These are phyloP conservation scores for Gyps fulvus DNA, from an alignment of 2,113 vertebrate species.

Conservation along the genomic window DNA sequence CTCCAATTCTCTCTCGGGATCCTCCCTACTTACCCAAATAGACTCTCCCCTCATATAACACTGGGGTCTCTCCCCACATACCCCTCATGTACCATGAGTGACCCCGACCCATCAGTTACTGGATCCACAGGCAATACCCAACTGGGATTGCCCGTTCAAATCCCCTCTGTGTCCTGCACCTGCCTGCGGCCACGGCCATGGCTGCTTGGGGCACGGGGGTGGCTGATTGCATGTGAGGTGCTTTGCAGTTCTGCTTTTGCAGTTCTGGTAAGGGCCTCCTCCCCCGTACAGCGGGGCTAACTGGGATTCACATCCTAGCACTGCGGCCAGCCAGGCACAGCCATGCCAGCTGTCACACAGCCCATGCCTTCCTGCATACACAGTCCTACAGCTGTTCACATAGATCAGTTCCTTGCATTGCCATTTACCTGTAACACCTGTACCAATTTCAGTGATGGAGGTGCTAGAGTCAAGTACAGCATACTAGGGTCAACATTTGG, in stretches of 20 bases:
- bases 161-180: neutral
- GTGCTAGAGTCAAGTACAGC: neutral
- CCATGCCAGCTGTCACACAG: neutral
- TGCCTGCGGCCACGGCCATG: neutral
- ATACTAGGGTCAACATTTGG: neutral
- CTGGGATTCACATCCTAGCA: neutral
- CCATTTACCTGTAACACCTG: neutral
- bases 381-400: neutral
- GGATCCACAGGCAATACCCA: neutral
- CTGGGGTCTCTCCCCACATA: neutral
- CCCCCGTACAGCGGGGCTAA: neutral
- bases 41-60: neutral
- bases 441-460: neutral
- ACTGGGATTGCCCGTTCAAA: neutral
- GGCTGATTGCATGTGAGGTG: neutral
- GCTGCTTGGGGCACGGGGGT: neutral
- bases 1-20: neutral
- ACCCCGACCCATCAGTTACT: neutral
- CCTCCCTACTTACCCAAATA: neutral
- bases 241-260: neutral
- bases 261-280: neutral
- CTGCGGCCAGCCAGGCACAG: neutral
- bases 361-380: neutral
- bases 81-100: neutral
- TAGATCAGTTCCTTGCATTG: neutral